Conservation (phyloP, 2,797 vertebrate genomes). For the Hirundo rustica region DNA sequence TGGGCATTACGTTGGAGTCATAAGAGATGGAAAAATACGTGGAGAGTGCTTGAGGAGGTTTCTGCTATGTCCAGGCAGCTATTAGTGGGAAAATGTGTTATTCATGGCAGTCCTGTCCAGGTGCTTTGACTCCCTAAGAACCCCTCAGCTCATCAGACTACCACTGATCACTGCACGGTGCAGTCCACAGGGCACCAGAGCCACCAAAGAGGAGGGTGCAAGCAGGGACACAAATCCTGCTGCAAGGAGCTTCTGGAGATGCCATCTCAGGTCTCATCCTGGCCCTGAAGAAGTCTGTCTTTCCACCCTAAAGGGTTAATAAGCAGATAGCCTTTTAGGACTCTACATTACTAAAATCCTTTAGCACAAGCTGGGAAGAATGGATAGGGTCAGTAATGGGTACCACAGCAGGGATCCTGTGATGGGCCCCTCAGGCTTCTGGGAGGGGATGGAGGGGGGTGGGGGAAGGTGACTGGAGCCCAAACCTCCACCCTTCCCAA, state of each 20-base stretch:
- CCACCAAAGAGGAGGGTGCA: background rate
- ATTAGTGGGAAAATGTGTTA: background rate
- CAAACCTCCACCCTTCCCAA: background rate
- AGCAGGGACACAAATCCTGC: background rate
- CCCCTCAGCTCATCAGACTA: background rate
- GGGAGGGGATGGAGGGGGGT: accelerated
- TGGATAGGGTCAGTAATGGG: background rate
- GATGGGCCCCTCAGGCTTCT: background rate
- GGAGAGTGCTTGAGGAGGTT: background rate
- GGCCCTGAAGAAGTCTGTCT: background rate
- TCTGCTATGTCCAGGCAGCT: background rate
- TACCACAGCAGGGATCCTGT: background rate
- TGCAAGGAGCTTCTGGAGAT: background rate
- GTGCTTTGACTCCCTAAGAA: background rate
- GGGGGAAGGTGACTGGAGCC: background rate
- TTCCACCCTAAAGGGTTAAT: background rate
- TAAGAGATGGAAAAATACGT: background rate
- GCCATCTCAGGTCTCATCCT: background rate
- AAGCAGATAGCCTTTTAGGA: background rate
- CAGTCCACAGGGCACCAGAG: background rate
- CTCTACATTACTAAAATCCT: background rate
- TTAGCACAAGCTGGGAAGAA: background rate
- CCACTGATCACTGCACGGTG: background rate
- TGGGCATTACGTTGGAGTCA: background rate
- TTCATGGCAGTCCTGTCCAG: background rate